phyloP scores from a whole-genome alignment of 2,797 vertebrate species.

The Anguilla obscura region DNA sequence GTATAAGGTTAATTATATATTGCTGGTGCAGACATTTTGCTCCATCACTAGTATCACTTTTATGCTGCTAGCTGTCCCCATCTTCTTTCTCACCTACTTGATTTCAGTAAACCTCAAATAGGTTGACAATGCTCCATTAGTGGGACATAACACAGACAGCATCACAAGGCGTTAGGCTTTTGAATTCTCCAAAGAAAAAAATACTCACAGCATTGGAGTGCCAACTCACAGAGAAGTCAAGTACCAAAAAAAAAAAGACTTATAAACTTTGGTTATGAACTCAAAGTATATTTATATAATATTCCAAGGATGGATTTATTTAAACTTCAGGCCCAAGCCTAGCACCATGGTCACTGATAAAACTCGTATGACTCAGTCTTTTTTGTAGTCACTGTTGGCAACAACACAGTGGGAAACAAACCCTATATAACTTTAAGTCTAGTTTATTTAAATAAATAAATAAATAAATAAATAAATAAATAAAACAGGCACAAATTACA shows the following conservation, averaged over 20 bases:
- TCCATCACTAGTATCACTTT: not conserved
- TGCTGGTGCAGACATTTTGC: not conserved
- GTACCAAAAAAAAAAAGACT: constrained; percentile 37
- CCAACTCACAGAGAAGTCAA: constrained; percentile 44
- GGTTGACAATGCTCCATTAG: constrained; percentile 18
- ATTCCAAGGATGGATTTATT: constrained; percentile 28
- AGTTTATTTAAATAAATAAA: constrained; percentile 34
- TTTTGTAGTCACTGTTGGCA: constrained; percentile 35
- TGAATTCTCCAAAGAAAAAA: constrained; percentile 25
- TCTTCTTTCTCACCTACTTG: not conserved
- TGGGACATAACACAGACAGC: constrained; percentile 19
- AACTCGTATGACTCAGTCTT: not conserved
- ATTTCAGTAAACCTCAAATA: constrained; percentile 17
- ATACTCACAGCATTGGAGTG: constrained; percentile 33
- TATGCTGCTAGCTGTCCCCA: too few species aligned
- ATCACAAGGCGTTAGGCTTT: constrained; percentile 35
- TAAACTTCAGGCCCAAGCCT: not conserved
- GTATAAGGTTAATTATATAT: not conserved
- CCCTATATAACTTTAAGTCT: constrained; percentile 42
- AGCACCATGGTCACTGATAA: not conserved
- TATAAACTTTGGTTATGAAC: constrained; percentile 57
- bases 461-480: constrained; percentile 39
- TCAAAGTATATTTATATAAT: constrained; percentile 63
- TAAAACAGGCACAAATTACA: constrained; percentile 11
- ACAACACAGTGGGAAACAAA: constrained; percentile 36